Base-by-base conservation (phyloP, 2,113 vertebrate genomes). In the Osmerus eperlanus region DNA sequence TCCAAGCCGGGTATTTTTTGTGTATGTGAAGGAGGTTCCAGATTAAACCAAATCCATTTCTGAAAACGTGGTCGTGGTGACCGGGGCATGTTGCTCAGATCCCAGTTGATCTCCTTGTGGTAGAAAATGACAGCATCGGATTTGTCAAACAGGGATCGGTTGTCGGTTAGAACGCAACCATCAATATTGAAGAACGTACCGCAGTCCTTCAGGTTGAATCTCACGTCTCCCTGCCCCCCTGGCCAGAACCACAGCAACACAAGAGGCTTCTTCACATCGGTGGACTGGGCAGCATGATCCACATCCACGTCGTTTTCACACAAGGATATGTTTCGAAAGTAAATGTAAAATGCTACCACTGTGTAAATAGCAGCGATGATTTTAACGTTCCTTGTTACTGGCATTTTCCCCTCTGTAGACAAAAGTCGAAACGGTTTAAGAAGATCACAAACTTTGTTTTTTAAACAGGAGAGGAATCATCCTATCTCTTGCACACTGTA, bases 191-290 rank as follows among this genome's bases (percentile, higher is more conserved):
- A 95, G 86, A 92, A 74, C 0, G 78, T 81, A 64, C 89, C 89
- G 75, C 94, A 96, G 15, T 85, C 89, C 1, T 89, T 91, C 1
- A 95, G 89, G 65, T 95, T 92, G 2, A 94, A 95, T 5, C 81
- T 91, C 67, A 92, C 90, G 11, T 7, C 32, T 0, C 32, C 32
- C 32, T 36, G 32, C 0, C 93, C 93, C 71, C 94, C 91, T 0
- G 95, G 94, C 94, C 93, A 95, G 62, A 94, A 88, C 95, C 94
- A 96, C 72, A 96, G 90, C 73, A 96, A 86, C 74, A 96, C 79
- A 60, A 93, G 91, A 19, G 93, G 95, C 83, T 95, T 89, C 54
- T 91, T 91, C 32, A 7, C 32, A 1, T 36, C 32, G 4, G 32
- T 36, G 32, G 32, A 36, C 32, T 36, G 32, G 32, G 32, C 32